Conservation (phyloP, 2,797 vertebrate genomes). For the Pseudomugil gertrudae region DNA sequence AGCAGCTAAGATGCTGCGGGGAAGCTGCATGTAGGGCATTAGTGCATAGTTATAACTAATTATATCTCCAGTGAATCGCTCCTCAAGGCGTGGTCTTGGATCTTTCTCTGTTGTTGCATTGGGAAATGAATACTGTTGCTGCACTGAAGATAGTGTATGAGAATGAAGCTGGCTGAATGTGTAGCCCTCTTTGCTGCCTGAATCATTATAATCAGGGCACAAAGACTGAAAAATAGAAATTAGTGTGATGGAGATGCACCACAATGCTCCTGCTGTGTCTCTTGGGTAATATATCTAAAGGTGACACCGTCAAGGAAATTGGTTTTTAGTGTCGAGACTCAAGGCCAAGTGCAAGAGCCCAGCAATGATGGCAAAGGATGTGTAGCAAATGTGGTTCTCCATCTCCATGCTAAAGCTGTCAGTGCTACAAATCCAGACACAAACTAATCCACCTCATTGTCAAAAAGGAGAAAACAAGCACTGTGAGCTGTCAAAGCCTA, state of each 20-base stretch:
- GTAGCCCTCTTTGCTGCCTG: conserved; percentile 30
- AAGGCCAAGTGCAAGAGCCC: conserved; percentile 56
- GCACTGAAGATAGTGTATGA: conserved; percentile 26
- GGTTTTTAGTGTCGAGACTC: conserved; percentile 66
- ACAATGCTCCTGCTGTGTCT: conserved; percentile 39
- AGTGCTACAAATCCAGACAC: conserved; percentile 33
- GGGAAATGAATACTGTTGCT: conserved; percentile 31
- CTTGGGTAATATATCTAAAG: conserved; percentile 55
- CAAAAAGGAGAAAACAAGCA: conserved; percentile 18
- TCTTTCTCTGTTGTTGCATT: conserved; percentile 33
- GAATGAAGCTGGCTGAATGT: conserved; percentile 29
- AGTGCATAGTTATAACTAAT: conserved; percentile 67
- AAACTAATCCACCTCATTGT: conserved; percentile 23
- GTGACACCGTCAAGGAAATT: conserved; percentile 64
- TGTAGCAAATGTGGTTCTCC: conserved; percentile 50
- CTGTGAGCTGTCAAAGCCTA: not conserved
- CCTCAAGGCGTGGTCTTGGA: conserved; percentile 44
- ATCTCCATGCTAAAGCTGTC: conserved; percentile 63
- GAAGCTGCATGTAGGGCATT: conserved; percentile 55
- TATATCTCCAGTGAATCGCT: conserved; percentile 72
- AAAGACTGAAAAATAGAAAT: conserved; percentile 50
- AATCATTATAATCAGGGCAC: conserved; percentile 32
- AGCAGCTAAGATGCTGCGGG: conserved; percentile 26
- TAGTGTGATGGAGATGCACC: conserved; percentile 36
- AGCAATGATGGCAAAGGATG: conserved; percentile 61